Evolutionary conservation across 2,113 vertebrate genomes (phyloP).

Genomic region (Myotis davidii): DNA sequence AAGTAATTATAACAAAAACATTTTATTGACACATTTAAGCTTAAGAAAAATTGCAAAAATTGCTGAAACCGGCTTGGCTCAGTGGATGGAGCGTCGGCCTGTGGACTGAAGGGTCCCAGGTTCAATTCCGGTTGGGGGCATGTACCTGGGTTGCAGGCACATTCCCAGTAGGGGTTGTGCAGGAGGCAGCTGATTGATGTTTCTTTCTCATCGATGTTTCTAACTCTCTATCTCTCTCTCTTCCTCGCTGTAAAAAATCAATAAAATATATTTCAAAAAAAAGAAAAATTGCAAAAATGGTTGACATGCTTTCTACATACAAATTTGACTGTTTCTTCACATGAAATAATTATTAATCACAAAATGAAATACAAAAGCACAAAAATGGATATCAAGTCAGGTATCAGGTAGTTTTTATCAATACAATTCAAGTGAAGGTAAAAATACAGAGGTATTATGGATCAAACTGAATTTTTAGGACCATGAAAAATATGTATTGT

Average conservation of each 20-base stretch:
- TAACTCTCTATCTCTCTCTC: too few relatives aligned
- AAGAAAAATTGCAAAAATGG: constrained; percentile 27
- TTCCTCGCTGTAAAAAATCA: too few relatives aligned
- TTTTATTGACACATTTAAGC: neutral
- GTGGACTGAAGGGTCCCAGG: too few relatives aligned
- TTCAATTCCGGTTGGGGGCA: too few relatives aligned
- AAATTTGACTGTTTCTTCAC: neutral
- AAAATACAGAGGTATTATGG: neutral
- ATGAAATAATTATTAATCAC: constrained; percentile 15
- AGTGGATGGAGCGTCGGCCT: too few relatives aligned
- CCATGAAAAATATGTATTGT: neutral
- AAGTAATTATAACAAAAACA: neutral
- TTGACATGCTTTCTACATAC: constrained; percentile 5
- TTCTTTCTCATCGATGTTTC: too few relatives aligned
- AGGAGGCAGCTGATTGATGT: too few relatives aligned
- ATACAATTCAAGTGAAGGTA: constrained; percentile 37
- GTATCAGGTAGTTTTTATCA: neutral
- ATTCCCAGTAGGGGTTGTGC: too few relatives aligned
- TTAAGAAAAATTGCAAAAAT: constrained; percentile 33
- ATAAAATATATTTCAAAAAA: too few relatives aligned
- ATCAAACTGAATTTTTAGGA: neutral
- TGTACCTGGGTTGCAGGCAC: too few relatives aligned
- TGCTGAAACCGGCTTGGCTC: too few relatives aligned
- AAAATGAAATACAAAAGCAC: constrained; percentile 17
- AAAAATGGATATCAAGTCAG: neutral